Conservation (phyloP, 2,797 vertebrate genomes). For the Peromyscus melanophrys region DNA sequence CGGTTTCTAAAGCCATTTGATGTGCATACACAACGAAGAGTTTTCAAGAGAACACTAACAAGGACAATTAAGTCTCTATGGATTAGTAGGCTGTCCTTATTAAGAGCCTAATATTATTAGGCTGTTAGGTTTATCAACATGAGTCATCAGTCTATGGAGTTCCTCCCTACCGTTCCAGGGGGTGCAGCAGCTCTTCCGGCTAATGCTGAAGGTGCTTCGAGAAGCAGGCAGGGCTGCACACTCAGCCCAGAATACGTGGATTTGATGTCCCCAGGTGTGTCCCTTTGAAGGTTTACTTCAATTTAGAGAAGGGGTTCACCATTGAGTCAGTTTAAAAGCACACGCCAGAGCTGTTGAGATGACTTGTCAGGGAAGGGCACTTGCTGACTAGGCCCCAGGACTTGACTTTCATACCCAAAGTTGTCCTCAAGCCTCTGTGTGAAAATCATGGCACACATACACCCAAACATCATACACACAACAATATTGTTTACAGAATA, state of each 20-base stretch:
- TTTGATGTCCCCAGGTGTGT: neutral
- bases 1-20: neutral
- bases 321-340: neutral
- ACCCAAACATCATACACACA: neutral
- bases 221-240: neutral
- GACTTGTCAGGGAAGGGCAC: too few relatives aligned
- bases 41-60: slow-evolving; percentile 11
- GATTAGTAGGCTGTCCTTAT: neutral
- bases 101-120: neutral
- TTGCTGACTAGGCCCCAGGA: neutral
- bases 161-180: neutral
- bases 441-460: neutral
- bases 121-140: neutral
- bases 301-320: slow-evolving; percentile 34
- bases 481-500: neutral
- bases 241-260: neutral
- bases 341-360: neutral
- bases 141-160: neutral
- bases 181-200: neutral
- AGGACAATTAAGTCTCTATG: neutral
- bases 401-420: neutral
- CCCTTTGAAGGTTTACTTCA: slow-evolving; percentile 36
- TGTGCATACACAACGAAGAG: neutral
- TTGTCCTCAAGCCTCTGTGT: neutral
- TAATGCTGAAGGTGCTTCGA: neutral